Evolutionary conservation across 1,140 invertebrate genomes (phyloP).

Genomic region (Drosophila dunni): DNA sequence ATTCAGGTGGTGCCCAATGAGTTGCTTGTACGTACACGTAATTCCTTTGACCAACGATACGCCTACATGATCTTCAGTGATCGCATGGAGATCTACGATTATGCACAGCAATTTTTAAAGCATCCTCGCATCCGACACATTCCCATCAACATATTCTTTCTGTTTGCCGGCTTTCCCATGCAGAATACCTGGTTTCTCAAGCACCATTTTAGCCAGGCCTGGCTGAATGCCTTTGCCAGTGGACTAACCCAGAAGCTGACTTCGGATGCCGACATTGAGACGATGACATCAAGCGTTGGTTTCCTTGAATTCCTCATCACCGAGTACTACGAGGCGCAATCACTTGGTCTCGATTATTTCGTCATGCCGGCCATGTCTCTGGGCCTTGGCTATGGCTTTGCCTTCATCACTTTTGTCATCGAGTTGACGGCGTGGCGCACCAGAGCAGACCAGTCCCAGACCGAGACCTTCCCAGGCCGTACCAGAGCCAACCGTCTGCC

Average conservation of each 20-base stretch:
- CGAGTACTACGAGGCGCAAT: conserved; percentile 52
- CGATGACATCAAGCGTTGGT: conserved; percentile 55
- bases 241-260: conserved; percentile 59
- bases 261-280: conserved; percentile 60
- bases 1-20: conserved; percentile 44
- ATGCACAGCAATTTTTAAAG: conserved; percentile 60
- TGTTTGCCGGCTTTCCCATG: conserved; percentile 63
- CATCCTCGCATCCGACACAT: conserved; percentile 58
- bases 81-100: conserved; percentile 59
- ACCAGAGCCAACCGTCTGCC: too few relatives aligned
- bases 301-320: conserved; percentile 56
- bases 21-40: conserved; percentile 43
- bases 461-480: too few relatives aligned
- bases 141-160: conserved; percentile 65
- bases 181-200: conserved; percentile 66
- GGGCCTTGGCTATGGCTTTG: conserved; percentile 53
- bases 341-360: conserved; percentile 71
- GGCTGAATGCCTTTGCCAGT: conserved; percentile 62
- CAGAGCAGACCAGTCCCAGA: too few relatives aligned
- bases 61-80: conserved; percentile 68
- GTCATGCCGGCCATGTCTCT: conserved; percentile 70
- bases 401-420: conserved; percentile 60
- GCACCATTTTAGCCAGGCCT: conserved; percentile 46
- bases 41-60: conserved; percentile 49
- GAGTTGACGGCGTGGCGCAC: conserved; percentile 64